Base-by-base conservation (phyloP, 2,888 invertebrate species). In the Nomada ruficornis region DNA sequence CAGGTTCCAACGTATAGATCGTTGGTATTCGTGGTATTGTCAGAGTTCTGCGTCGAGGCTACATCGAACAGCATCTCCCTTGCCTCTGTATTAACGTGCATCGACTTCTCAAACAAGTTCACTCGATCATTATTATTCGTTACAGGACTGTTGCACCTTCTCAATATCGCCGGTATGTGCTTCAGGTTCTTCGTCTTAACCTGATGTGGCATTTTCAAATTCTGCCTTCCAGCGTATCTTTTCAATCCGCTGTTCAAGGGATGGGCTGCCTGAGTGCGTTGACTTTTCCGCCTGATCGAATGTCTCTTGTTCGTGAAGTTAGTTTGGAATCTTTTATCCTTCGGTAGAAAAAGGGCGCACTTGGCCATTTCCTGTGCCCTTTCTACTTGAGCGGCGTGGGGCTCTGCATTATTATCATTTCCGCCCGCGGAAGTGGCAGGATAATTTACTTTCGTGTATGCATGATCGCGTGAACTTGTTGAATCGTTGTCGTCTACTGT, bases 131-230 rank as follows among this genome's bases (percentile, higher is more conserved):
- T 71, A 18, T 63, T 50, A 44, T 9, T 62, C 7, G 29, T 9
- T 0, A n/a, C 15, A 0, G 9, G 1, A 1, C 44, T 68, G 13
- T 54, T 68, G 20, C 68, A 62, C 2, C 55, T 68, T 10, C 82
- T 62, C 2, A 82, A 55, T 59, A 82, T 82, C 10, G 81, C 50
- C 0, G 82, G 82, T 0, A 81, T 23, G 4, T 82, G 68, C 52
- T 81, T 82, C 15, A 64, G 18, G 20, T 36, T 72, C n/a, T 69
- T 82, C 26, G 13, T 10, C 18, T 64, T 82, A 15, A 55, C 11
- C 11, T 68, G 80, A 2, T 72, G 55, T 10, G 52, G 13, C 0
- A 50, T 2, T 4, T 82, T 82, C 0, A 42, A 2, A 15, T 23
- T 69, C 13, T 26, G 26, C 20, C 29, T 76, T 3, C 15, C 71